phyloP scores from a whole-genome alignment of 1,140 invertebrate genomes.

The Bicyclus anynana region DNA sequence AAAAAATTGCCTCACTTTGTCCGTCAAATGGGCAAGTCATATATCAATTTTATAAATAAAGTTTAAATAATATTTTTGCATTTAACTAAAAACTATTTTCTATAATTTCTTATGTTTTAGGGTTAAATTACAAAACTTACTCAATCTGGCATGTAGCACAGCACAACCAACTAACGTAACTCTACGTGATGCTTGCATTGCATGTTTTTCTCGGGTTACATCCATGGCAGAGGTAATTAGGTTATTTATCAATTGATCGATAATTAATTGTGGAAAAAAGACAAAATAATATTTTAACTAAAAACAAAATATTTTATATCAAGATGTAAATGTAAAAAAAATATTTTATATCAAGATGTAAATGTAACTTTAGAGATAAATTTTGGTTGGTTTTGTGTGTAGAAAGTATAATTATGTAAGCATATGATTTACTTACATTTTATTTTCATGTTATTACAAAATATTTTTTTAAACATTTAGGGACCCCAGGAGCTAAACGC shows the following conservation, averaged over 20 bases:
- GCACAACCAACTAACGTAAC: slow-evolving; percentile 75
- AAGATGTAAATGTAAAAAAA: no score
- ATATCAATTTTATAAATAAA: background rate
- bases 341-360: no score
- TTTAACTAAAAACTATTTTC: no score
- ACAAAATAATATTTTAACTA: no score
- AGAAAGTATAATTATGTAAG: background rate
- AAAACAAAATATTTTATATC: no score
- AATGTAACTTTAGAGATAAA: no score
- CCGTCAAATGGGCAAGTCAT: slow-evolving; percentile 62
- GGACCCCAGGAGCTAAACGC: slow-evolving; percentile 68
- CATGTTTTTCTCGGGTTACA: slow-evolving; percentile 73
- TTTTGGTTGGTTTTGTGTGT: no score
- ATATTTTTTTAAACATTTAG: slow-evolving; percentile 44
- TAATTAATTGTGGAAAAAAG: no score
- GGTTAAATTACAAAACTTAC: slow-evolving; percentile 65
- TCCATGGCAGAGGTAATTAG: slow-evolving; percentile 64
- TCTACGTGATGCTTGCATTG: slow-evolving; percentile 71
- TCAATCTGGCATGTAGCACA: slow-evolving; percentile 76
- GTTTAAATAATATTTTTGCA: no score
- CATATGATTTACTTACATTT: background rate
- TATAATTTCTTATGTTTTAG: slow-evolving; percentile 38
- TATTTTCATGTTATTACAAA: background rate
- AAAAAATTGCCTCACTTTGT: slow-evolving; percentile 63
- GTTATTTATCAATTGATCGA: no score